These are phyloP conservation scores for Acleris holmiana DNA, from an alignment of 2,888 invertebrate species.

Conservation along the genomic window DNA sequence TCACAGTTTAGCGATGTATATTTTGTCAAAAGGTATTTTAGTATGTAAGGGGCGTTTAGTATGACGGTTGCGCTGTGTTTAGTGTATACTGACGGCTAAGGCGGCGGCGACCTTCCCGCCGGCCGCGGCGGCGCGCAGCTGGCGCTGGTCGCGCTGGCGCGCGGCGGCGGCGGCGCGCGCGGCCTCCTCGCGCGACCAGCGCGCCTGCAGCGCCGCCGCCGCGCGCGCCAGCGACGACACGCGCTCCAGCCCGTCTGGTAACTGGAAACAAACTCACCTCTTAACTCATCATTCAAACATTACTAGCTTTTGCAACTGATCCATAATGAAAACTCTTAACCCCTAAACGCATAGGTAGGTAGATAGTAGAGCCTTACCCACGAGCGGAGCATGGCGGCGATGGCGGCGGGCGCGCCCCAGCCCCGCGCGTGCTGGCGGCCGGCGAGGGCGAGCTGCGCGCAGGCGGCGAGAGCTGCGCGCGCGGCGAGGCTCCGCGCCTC, in stretches of 20 bases:
- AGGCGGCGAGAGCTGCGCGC: constrained; percentile 38
- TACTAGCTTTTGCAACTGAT: background rate
- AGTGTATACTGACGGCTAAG: constrained; percentile 1
- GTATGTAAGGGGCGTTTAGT: no score
- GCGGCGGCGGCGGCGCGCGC: constrained; percentile 10
- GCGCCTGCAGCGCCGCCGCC: constrained; percentile 10
- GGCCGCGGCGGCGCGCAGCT: background rate
- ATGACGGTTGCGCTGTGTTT: no score
- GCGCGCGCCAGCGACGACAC: constrained; percentile 50
- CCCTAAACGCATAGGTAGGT: no score
- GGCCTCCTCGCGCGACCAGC: background rate
- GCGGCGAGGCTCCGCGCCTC: constrained; percentile 36
- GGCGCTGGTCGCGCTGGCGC: constrained; percentile 24
- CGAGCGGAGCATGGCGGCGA: constrained; percentile 49
- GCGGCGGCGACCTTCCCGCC: constrained; percentile 10
- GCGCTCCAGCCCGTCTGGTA: constrained; percentile 46
- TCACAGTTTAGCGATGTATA: no score
- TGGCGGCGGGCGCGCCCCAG: constrained; percentile 44
- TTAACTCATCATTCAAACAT: no score
- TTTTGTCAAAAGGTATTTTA: no score
- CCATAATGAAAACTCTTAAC: no score
- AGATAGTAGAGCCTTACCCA: constrained; percentile 69
- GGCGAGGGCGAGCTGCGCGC: constrained; percentile 36
- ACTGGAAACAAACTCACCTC: constrained; percentile 50
- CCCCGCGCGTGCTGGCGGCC: constrained; percentile 40